Percentiles rank a stretch among this genome's conserved stretches.
These are phyloP conservation scores for Tyrophagus putrescentiae DNA, from an alignment of 1,140 invertebrate genomes.

Conservation along the genomic window DNA sequence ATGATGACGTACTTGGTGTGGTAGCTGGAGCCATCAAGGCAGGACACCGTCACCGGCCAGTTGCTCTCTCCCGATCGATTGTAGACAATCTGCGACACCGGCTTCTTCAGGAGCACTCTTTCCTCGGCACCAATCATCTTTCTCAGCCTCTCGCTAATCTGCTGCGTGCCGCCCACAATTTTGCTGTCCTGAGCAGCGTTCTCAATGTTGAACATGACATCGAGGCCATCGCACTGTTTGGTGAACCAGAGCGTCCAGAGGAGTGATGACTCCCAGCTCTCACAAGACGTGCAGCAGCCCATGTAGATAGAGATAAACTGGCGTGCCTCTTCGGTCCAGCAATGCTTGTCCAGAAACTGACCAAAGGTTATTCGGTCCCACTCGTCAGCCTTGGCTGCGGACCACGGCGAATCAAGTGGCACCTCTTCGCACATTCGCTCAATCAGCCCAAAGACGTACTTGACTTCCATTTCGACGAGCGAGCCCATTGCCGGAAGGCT, in stretches of 20 bases:
- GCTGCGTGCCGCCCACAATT: slow-evolving; percentile 34
- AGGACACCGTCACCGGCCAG: slow-evolving; percentile 24
- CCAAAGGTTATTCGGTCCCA: slow-evolving; percentile 35
- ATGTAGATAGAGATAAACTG: slow-evolving; percentile 24
- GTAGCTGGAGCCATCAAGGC: slow-evolving; percentile 25
- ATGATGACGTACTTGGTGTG: slow-evolving; percentile 31
- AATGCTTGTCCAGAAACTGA: slow-evolving; percentile 32
- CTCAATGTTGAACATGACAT: slow-evolving; percentile 30
- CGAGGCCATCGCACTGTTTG: slow-evolving; percentile 30
- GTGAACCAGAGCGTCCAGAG: slow-evolving; percentile 35
- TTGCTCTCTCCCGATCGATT: slow-evolving; percentile 22
- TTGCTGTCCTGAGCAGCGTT: slow-evolving; percentile 35
- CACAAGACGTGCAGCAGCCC: slow-evolving; percentile 30
- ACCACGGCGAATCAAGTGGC: slow-evolving; percentile 33
- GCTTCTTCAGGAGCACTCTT: slow-evolving; percentile 23
- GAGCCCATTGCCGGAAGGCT: neutral
- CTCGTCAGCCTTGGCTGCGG: slow-evolving; percentile 32
- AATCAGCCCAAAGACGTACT: slow-evolving; percentile 25
- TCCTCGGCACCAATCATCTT: slow-evolving; percentile 29
- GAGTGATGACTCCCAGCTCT: slow-evolving; percentile 33
- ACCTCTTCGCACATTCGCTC: slow-evolving; percentile 31
- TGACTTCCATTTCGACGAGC: slow-evolving; percentile 25
- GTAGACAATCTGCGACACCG: slow-evolving; percentile 21
- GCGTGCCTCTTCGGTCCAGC: slow-evolving; percentile 32
- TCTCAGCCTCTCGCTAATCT: slow-evolving; percentile 32